Percentiles rank a stretch among this genome's conserved stretches.
Conservation (phyloP, 2,797 vertebrate species). For the Poeciliopsis gracilis region DNA sequence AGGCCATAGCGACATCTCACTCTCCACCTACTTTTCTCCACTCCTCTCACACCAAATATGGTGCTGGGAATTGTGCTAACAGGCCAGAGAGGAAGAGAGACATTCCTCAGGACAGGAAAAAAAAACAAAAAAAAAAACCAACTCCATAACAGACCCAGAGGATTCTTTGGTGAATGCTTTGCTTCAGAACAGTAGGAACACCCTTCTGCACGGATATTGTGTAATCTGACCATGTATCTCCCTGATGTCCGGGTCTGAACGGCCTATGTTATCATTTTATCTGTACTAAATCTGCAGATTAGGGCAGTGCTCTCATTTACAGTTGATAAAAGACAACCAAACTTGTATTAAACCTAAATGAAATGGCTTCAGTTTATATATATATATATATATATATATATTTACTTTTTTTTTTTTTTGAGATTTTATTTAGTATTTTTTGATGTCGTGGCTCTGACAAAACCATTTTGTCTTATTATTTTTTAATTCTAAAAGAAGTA, state of each 20-base stretch:
- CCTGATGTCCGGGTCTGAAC: neutral
- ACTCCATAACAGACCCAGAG: conserved; percentile 61
- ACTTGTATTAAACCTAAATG: neutral
- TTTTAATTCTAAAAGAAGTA: neutral
- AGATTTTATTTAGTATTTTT: too few relatives aligned
- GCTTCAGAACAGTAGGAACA: conserved; percentile 32
- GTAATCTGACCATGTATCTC: conserved; percentile 19
- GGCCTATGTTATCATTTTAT: conserved; percentile 11
- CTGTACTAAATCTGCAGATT: conserved; percentile 1
- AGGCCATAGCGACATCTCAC: conserved; percentile 58
- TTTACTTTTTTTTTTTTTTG: too few relatives aligned
- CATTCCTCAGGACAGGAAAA: conserved; percentile 80
- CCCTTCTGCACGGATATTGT: conserved; percentile 27
- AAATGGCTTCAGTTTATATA: neutral
- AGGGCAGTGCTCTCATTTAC: conserved; percentile 6
- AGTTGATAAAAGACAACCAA: neutral
- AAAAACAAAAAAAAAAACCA: conserved; percentile 64
- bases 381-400: too few relatives aligned
- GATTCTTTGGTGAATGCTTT: conserved; percentile 38
- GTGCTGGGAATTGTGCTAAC: conserved; percentile 76
- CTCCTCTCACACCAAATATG: conserved; percentile 87
- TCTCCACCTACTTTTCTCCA: conserved; percentile 75
- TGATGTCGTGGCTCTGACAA: neutral
- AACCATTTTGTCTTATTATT: neutral
- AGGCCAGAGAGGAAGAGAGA: conserved; percentile 77